Conservation (phyloP, 2,113 vertebrate genomes). For the Centrocercus urophasianus region DNA sequence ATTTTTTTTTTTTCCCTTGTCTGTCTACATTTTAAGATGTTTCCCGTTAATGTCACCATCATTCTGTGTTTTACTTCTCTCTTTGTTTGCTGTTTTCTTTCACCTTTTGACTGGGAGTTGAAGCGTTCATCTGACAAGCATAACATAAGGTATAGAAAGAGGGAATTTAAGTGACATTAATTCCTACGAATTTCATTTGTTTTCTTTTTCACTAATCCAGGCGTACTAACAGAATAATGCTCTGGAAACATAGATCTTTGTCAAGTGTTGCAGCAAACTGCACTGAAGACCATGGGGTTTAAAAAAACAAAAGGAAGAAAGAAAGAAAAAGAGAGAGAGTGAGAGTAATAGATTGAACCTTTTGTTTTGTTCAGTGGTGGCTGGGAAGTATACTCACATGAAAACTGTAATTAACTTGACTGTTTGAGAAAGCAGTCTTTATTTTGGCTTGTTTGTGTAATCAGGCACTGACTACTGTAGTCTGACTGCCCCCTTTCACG, state of each 20-base stretch:
- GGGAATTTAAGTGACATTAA: conserved; percentile 51
- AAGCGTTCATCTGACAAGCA: conserved; percentile 40
- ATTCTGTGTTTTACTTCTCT: conserved; percentile 34
- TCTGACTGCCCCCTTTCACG: neutral
- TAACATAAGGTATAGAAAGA: conserved; percentile 39
- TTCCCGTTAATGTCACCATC: neutral
- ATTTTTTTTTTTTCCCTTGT: neutral
- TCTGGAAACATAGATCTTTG: conserved; percentile 34
- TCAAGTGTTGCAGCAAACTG: conserved; percentile 1
- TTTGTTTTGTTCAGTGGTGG: conserved; percentile 7
- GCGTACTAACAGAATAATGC: conserved; percentile 44
- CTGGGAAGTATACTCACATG: neutral
- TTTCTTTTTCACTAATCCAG: conserved; percentile 64
- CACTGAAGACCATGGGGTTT: neutral
- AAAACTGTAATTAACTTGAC: neutral
- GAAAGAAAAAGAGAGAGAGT: neutral
- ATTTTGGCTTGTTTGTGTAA: neutral
- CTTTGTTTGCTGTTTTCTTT: conserved; percentile 38
- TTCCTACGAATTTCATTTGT: conserved; percentile 45
- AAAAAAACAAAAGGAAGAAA: neutral
- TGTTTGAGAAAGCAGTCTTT: neutral
- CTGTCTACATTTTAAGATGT: conserved; percentile 26
- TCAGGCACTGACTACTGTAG: neutral
- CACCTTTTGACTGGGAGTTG: conserved; percentile 29
- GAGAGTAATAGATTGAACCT: neutral